Conservation (phyloP, 2,797 vertebrate species). For the Hylomyscus alleni region DNA sequence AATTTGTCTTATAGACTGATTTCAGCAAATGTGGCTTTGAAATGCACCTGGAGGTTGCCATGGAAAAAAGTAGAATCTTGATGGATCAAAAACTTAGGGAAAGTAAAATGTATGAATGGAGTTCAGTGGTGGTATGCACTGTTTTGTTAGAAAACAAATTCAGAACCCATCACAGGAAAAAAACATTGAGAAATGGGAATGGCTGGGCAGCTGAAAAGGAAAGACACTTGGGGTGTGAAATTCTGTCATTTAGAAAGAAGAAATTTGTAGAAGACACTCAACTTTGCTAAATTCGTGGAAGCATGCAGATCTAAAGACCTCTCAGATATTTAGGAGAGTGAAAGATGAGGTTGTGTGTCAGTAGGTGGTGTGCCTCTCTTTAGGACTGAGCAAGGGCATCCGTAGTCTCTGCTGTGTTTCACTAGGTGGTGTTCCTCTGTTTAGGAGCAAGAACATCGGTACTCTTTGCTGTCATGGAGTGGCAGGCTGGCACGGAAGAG, state of each 20-base stretch:
- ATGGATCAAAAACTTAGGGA: constrained; percentile 22
- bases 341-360: not conserved
- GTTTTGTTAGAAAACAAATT: not conserved
- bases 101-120: not conserved
- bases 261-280: not conserved
- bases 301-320: not conserved
- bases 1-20: not conserved
- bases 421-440: not conserved
- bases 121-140: not conserved
- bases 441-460: not conserved
- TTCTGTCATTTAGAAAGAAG: constrained; percentile 18
- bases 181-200: constrained; percentile 28
- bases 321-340: not conserved
- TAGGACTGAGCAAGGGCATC: not conserved
- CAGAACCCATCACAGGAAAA: not conserved
- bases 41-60: constrained; percentile 10
- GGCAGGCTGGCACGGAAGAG: not conserved
- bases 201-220: not conserved
- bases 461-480: not conserved
- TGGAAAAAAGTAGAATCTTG: not conserved
- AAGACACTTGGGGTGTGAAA: not conserved
- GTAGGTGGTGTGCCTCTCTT: not conserved
- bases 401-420: not conserved
- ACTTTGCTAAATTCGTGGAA: not conserved
- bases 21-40: constrained; percentile 54